These are phyloP conservation scores for Diplolepis rosae DNA, from an alignment of 2,888 invertebrate species.

Conservation along the genomic window DNA sequence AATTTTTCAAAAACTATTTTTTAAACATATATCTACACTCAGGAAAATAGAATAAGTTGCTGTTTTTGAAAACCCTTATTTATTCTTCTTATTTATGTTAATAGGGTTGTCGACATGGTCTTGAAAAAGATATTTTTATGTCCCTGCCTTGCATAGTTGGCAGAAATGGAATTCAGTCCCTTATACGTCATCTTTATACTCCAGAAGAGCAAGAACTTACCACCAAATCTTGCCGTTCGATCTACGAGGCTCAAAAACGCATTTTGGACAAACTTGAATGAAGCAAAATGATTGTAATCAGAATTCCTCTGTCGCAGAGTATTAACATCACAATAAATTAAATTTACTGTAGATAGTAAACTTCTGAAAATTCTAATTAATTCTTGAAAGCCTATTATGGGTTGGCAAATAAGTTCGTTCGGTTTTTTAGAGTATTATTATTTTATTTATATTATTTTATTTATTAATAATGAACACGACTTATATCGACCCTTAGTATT, in stretches of 20 bases:
- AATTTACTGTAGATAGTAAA: background rate
- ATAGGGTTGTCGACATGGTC: constrained; percentile 73
- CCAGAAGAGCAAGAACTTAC: constrained; percentile 63
- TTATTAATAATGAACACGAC: too few relatives aligned
- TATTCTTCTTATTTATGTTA: too few relatives aligned
- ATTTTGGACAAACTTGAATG: constrained; percentile 58
- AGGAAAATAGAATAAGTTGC: too few relatives aligned
- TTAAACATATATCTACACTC: too few relatives aligned
- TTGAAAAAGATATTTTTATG: constrained; percentile 77
- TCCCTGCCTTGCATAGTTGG: constrained; percentile 76
- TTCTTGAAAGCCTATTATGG: background rate
- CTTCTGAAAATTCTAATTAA: background rate
- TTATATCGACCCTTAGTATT: too few relatives aligned
- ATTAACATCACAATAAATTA: background rate
- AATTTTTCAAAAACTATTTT: too few relatives aligned
- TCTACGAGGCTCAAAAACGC: constrained; percentile 62
- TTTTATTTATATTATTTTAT: too few relatives aligned
- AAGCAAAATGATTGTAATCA: background rate
- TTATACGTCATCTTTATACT: constrained; percentile 63
- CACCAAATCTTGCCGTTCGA: constrained; percentile 60
- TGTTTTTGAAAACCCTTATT: too few relatives aligned
- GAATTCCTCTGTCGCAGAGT: background rate
- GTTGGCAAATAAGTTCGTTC: too few relatives aligned
- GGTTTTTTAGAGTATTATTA: too few relatives aligned
- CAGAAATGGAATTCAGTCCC: constrained; percentile 65